phyloP scores from a whole-genome alignment of 2,113 vertebrate species.

The Nyctereutes procyonoides region DNA sequence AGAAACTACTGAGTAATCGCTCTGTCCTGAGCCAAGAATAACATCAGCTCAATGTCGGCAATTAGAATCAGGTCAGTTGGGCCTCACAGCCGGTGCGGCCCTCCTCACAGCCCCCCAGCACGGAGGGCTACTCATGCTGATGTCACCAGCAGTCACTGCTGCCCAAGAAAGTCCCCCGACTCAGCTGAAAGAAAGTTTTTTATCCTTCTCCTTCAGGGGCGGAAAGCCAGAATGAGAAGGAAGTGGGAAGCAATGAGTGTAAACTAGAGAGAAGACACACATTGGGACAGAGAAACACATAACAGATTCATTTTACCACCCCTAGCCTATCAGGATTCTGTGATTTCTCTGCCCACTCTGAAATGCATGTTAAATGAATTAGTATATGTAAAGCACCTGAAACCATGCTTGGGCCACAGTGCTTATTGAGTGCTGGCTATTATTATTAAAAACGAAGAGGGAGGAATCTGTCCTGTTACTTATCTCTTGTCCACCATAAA shows the following conservation, averaged over 20 bases:
- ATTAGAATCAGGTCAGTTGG: constrained; percentile 88
- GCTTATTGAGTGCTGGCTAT: not conserved
- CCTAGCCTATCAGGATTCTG: not conserved
- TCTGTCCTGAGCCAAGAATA: constrained; percentile 89
- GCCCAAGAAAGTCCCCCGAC: constrained; percentile 71
- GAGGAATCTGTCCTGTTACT: not conserved
- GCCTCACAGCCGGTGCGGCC: constrained; percentile 74
- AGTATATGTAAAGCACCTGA: not conserved
- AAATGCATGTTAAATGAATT: not conserved
- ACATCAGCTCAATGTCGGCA: constrained; percentile 91
- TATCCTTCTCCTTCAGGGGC: constrained; percentile 24
- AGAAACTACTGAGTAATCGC: constrained; percentile 91
- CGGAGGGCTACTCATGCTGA: constrained; percentile 75
- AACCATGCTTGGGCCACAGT: not conserved
- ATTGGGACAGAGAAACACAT: not conserved
- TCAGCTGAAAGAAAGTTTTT: constrained; percentile 76
- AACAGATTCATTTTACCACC: not conserved
- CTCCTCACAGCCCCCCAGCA: constrained; percentile 82
- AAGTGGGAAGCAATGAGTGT: not conserved
- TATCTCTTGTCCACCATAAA: not conserved
- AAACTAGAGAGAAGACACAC: constrained; percentile 29
- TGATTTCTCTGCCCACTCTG: not conserved
- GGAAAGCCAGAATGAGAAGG: not conserved
- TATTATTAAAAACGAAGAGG: not conserved
- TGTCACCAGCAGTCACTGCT: constrained; percentile 74